A percentile compares a stretch with the other conserved stretches of the same genome.
These are phyloP conservation scores for Pristionchus arcanus DNA, from an alignment of 2,888 invertebrate species.

Conservation along the genomic window DNA sequence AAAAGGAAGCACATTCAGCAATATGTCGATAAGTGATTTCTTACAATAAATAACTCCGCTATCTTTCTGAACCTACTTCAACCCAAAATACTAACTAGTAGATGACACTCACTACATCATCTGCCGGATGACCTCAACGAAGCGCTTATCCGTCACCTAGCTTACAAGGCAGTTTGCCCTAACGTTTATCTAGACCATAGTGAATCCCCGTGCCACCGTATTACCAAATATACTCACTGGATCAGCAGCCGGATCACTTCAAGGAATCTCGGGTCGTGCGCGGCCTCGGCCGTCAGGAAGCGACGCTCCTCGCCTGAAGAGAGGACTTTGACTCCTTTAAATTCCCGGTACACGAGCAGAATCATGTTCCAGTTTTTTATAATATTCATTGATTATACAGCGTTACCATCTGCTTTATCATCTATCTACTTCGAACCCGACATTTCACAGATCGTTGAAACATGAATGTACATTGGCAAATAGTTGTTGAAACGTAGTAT, in stretches of 20 bases:
- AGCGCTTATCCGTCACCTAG: slow-evolving; percentile 81
- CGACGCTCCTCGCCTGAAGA: slow-evolving; percentile 93
- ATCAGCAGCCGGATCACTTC: slow-evolving; percentile 85
- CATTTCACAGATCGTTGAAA: slow-evolving; percentile 46
- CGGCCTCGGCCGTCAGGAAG: slow-evolving; percentile 92
- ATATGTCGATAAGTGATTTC: too few species aligned
- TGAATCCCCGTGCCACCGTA: too few species aligned
- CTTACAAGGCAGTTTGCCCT: too few species aligned
- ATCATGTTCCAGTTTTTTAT: too few species aligned
- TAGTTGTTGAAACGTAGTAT: not conserved
- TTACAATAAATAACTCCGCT: too few species aligned
- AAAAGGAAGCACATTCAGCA: too few species aligned
- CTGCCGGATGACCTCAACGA: slow-evolving; percentile 79
- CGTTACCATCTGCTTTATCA: too few species aligned
- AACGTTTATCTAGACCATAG: too few species aligned
- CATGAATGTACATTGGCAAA: not conserved
- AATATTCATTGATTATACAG: too few species aligned
- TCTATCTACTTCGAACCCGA: not conserved
- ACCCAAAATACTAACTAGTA: not conserved
- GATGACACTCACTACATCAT: not conserved
- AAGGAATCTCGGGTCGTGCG: slow-evolving; percentile 87
- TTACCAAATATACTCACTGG: slow-evolving; percentile 79
- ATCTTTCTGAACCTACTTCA: too few species aligned
- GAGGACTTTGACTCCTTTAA: not conserved
- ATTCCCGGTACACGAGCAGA: too few species aligned